phyloP scores from a whole-genome alignment of 2,113 vertebrate genomes.

The Actenoides hombroni region DNA sequence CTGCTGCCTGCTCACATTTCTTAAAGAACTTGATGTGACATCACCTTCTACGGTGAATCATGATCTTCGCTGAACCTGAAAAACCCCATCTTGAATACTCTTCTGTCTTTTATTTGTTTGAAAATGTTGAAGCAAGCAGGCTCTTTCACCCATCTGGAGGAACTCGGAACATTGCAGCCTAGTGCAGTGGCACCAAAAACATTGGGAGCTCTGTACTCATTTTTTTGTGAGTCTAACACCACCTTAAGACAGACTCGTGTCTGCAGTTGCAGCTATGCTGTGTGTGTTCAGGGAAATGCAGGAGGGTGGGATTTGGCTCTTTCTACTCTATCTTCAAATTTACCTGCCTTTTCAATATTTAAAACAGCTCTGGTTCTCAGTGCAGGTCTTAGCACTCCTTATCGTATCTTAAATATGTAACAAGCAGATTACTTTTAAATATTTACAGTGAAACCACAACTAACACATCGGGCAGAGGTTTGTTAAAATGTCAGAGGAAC shows the following conservation, averaged over 20 bases:
- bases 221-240: neutral
- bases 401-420: slow-evolving; percentile 65
- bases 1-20: neutral
- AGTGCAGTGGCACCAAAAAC: neutral
- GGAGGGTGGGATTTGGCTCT: neutral
- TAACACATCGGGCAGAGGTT: slow-evolving; percentile 36
- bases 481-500: slow-evolving; percentile 56
- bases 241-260: neutral
- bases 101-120: slow-evolving; percentile 9
- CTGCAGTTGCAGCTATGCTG: neutral
- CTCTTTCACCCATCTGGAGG: neutral
- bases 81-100: neutral
- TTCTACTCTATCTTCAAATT: slow-evolving; percentile 2
- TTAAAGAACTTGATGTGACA: slow-evolving; percentile 28
- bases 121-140: slow-evolving; percentile 18
- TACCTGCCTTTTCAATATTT: slow-evolving; percentile 33
- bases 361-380: slow-evolving; percentile 28
- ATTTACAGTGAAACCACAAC: slow-evolving; percentile 66
- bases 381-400: slow-evolving; percentile 41
- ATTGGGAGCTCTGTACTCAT: neutral
- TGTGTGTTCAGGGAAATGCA: neutral
- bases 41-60: neutral
- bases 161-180: neutral
- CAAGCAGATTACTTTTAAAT: slow-evolving; percentile 65
- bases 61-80: slow-evolving; percentile 27